phyloP scores from a whole-genome alignment of 2,888 invertebrate species.

The Nasonia oneida region DNA sequence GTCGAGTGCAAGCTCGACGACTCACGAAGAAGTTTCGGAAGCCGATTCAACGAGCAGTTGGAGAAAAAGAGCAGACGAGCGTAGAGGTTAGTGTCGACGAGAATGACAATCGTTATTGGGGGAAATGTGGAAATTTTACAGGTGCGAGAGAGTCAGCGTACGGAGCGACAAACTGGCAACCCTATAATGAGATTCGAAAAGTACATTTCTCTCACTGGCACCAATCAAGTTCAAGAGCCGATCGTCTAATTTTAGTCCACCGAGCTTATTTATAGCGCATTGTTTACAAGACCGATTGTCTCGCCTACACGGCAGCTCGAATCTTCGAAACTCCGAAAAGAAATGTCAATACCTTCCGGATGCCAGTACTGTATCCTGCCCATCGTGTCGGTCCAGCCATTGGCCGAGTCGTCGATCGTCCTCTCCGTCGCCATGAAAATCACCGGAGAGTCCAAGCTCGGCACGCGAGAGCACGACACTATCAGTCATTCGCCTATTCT shows the following conservation, averaged over 20 bases:
- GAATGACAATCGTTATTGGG: constrained; percentile 2
- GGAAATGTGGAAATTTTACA: background rate
- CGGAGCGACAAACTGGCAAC: too few species aligned
- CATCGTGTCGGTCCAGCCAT: constrained; percentile 74
- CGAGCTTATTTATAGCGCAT: constrained; percentile 28
- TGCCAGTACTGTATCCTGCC: constrained; percentile 77
- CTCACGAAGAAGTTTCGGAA: background rate
- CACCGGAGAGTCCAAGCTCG: background rate
- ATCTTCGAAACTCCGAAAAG: too few species aligned
- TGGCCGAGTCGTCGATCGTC: constrained; percentile 48
- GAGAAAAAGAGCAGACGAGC: too few species aligned
- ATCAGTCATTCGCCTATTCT: background rate
- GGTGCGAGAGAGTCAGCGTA: too few species aligned
- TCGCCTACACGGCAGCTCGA: background rate
- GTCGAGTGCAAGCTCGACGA: background rate
- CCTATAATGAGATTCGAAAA: background rate
- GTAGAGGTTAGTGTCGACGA: background rate
- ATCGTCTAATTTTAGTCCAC: background rate
- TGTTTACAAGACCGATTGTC: constrained; percentile 14
- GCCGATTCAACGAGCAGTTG: too few species aligned
- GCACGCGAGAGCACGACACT: background rate
- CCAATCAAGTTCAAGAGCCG: background rate
- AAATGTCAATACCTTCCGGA: constrained; percentile 74
- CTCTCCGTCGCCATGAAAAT: constrained; percentile 33
- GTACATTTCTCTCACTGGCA: background rate